Evolutionary conservation across 2,797 vertebrate genomes (phyloP), one percentile per base, ranked within the genome.

Genomic region (Todus mexicanus): DNA sequence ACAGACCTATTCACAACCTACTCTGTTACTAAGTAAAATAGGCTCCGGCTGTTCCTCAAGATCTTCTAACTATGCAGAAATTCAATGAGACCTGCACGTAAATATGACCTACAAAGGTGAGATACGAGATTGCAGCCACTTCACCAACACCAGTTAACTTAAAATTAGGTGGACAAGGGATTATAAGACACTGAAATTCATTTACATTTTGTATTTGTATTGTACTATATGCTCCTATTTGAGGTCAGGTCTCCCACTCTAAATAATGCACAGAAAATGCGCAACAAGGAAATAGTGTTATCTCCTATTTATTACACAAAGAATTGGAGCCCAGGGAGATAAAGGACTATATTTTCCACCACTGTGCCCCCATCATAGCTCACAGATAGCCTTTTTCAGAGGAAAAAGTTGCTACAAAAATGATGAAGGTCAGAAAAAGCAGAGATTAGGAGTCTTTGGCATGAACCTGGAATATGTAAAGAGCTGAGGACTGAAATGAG

Each of bases 21-120:
- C 84, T 79, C 81, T 78, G 29, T 50, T 90, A 45, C 94, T 91
- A 81, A 94, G 70, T 90, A 92, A 95, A 95, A 94, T n/a, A 51
- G 92, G 66, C 40, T 75, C 70, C 73, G 72, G 54, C 82, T 91
- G 2, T 23, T 91, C 82, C 82, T 90, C 54, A 38, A 51, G 69
- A 65, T 80, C 73, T 57, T 31, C 18, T 83, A 81, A 60, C 89
- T 64, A 8, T 61, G 70, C 40, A 85, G 76, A 87, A 89, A 89
- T 76, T 45, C 87, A 40, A 21, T 5, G 40, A 33, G 79, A 70
- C 7, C 82, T 78, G 73, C 63, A 31, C 14, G 74, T 23, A 79
- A 81, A 75, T 15, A 13, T 3, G 1, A n/a, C 75, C 57, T 47
- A 18, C 19, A 64, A 47, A 91, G 47, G 66, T 21, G 51, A 60